Percentiles rank a stretch among this genome's conserved stretches.
phyloP scores from a whole-genome alignment of 2,797 vertebrate genomes.

The Orientallactaga sibirica region DNA sequence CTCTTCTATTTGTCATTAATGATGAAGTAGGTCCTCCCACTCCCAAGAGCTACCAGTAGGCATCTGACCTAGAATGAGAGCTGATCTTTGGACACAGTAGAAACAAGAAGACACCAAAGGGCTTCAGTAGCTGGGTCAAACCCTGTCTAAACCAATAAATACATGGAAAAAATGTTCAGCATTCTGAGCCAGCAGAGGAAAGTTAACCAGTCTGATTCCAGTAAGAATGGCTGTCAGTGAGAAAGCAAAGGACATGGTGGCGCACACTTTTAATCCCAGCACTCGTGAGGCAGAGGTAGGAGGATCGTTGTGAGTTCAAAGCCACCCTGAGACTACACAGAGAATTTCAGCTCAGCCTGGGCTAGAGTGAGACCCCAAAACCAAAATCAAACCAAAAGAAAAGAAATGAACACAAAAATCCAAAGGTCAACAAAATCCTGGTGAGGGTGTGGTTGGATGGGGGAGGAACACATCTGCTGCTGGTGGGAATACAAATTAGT shows the following conservation, averaged over 20 bases:
- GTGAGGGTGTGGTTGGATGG: not conserved
- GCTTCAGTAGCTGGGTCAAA: not conserved
- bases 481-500: no score
- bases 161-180: not conserved
- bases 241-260: not conserved
- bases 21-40: not conserved
- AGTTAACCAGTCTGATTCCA: not conserved
- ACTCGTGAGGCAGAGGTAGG: no score
- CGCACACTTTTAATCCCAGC: no score
- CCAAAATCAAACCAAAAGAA: no score
- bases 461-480: not conserved
- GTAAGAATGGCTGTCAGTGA: not conserved
- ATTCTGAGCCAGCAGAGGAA: no score
- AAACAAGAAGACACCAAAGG: not conserved
- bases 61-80: conserved; percentile 3
- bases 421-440: not conserved
- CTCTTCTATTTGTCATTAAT: not conserved
- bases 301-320: no score
- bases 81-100: not conserved
- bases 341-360: no score
- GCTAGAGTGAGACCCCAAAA: no score
- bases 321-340: no score
- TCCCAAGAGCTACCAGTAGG: not conserved
- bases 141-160: not conserved
- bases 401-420: no score